Evolutionary conservation across 2,888 invertebrate species (phyloP).

Genomic region (Lochmaea capreae): DNA sequence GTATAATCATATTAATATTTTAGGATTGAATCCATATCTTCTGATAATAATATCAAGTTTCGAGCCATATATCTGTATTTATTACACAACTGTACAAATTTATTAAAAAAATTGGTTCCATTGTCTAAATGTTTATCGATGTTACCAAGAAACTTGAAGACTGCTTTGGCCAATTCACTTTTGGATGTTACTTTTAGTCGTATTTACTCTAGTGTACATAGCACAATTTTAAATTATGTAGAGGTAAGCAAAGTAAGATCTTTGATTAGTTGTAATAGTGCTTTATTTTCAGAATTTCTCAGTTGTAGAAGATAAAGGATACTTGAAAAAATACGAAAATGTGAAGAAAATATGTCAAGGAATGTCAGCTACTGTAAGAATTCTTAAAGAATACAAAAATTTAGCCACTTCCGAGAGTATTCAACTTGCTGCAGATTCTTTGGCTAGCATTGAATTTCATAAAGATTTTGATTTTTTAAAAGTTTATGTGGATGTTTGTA

Average conservation of each 20-base stretch:
- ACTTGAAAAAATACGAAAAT: slow-evolving; percentile 64
- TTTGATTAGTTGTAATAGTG: too few relatives aligned
- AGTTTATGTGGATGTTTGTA: slow-evolving; percentile 56
- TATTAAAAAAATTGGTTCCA: slow-evolving; percentile 65
- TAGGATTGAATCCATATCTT: slow-evolving; percentile 58
- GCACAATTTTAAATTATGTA: slow-evolving; percentile 64
- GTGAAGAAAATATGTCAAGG: slow-evolving; percentile 64
- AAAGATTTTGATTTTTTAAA: slow-evolving; percentile 69
- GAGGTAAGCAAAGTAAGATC: slow-evolving; percentile 58
- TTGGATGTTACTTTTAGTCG: slow-evolving; percentile 66
- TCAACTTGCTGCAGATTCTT: slow-evolving; percentile 67
- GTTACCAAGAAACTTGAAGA: slow-evolving; percentile 66
- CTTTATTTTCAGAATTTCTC: slow-evolving; percentile 61
- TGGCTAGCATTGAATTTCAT: slow-evolving; percentile 72
- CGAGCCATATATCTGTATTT: slow-evolving; percentile 67
- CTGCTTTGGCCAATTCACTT: slow-evolving; percentile 62
- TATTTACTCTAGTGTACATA: slow-evolving; percentile 65
- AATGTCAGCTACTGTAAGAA: slow-evolving; percentile 65
- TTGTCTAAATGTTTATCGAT: slow-evolving; percentile 62
- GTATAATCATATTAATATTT: slow-evolving; percentile 42
- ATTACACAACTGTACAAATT: slow-evolving; percentile 61
- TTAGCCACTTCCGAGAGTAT: slow-evolving; percentile 62
- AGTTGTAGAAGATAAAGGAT: slow-evolving; percentile 59
- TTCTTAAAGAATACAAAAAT: slow-evolving; percentile 62
- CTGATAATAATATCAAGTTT: slow-evolving; percentile 54